Conservation (phyloP, 2,797 vertebrate species). For the Orientallactaga sibirica region DNA sequence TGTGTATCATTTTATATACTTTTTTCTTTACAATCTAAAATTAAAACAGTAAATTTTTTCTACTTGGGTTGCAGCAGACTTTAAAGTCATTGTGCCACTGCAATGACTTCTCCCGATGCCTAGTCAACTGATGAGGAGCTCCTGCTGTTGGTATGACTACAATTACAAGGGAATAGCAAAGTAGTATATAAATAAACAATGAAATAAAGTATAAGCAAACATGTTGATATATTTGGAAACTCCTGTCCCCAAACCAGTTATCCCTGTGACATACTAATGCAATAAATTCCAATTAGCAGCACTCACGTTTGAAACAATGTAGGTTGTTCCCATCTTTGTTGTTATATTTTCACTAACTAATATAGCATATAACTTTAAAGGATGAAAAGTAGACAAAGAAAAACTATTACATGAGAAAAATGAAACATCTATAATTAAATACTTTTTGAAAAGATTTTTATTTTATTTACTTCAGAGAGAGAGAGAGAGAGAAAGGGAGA, state of each 20-base stretch:
- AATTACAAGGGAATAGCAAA: neutral
- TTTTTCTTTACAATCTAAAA: constrained; percentile 54
- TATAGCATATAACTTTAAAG: constrained; percentile 29
- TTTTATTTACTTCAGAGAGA: too few species aligned
- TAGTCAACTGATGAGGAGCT: constrained; percentile 7
- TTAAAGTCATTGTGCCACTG: neutral
- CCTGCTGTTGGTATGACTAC: neutral
- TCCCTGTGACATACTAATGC: neutral
- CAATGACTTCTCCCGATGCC: constrained; percentile 2
- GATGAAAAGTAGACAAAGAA: neutral
- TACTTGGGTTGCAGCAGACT: neutral
- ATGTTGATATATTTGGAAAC: constrained; percentile 15
- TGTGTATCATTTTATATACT: neutral
- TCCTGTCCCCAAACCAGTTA: neutral
- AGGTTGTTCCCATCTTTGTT: neutral
- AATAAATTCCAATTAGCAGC: constrained; percentile 4
- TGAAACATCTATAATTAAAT: neutral
- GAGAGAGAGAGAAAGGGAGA: too few species aligned
- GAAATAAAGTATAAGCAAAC: constrained; percentile 5
- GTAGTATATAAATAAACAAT: constrained; percentile 21
- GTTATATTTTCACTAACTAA: constrained; percentile 17
- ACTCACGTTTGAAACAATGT: neutral
- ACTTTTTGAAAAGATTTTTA: too few species aligned
- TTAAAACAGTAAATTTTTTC: constrained; percentile 26
- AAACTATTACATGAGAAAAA: constrained; percentile 34